These are phyloP conservation scores for Actinernus sp. DNA, from an alignment of 92 coral and sea anemone genomes.

Conservation along the genomic window DNA sequence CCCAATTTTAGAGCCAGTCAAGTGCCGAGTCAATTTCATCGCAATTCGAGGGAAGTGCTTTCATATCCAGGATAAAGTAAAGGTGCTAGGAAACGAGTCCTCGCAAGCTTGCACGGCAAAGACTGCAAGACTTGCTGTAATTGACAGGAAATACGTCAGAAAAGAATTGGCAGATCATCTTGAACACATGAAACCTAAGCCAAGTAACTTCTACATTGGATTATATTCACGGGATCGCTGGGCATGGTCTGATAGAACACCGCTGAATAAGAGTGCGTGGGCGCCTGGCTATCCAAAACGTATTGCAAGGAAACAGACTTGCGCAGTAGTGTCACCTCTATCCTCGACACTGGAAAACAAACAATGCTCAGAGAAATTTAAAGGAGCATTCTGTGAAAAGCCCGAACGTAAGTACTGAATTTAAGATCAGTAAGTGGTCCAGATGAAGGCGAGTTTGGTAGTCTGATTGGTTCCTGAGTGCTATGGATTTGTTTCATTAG, in stretches of 20 bases:
- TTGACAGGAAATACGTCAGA: slow-evolving; percentile 15
- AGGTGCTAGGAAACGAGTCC: not conserved
- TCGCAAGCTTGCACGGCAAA: not conserved
- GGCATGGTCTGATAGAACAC: not conserved
- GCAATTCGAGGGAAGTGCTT: slow-evolving; percentile 19
- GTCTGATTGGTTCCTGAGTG: too few relatives aligned
- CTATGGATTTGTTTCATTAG: too few relatives aligned
- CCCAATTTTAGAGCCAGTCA: slow-evolving; percentile 3
- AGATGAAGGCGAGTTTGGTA: too few relatives aligned
- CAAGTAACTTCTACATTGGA: not conserved
- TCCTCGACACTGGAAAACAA: not conserved
- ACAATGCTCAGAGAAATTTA: not conserved
- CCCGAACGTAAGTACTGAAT: slow-evolving; percentile 14
- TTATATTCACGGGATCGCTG: not conserved
- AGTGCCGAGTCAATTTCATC: slow-evolving; percentile 8
- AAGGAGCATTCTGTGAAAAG: slow-evolving; percentile 10
- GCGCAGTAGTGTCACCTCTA: not conserved
- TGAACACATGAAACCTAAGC: not conserved
- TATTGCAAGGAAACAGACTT: not conserved
- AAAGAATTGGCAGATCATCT: not conserved
- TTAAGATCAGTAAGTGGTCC: too few relatives aligned
- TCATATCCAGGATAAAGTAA: not conserved
- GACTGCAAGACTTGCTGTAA: not conserved
- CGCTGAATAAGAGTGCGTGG: slow-evolving; percentile 2
- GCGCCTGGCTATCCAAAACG: slow-evolving; percentile 10